These are phyloP conservation scores for Cyclargus thomasi DNA, from an alignment of 1,140 invertebrate species.

Conservation along the genomic window DNA sequence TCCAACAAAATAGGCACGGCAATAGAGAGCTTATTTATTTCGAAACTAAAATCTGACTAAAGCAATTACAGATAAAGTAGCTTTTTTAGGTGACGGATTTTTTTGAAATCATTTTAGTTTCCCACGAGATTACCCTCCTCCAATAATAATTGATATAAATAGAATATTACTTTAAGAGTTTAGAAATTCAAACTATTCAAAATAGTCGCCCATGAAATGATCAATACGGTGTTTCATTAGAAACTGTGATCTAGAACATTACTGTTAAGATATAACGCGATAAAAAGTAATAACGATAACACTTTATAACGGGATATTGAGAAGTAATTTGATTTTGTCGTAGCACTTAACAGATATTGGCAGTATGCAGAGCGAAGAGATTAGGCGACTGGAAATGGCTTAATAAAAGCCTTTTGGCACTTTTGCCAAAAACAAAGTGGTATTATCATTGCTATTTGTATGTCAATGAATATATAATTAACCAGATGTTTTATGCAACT, in stretches of 20 bases:
- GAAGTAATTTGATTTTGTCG: conserved; percentile 12
- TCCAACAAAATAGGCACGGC: too few species aligned
- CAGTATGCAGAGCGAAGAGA: conserved; percentile 6
- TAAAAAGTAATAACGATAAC: conserved; percentile 12
- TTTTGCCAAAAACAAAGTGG: not conserved
- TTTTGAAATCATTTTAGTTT: too few species aligned
- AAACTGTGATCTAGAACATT: not conserved
- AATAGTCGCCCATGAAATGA: too few species aligned
- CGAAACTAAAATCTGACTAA: too few species aligned
- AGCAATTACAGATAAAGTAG: too few species aligned
- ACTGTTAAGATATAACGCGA: conserved; percentile 8
- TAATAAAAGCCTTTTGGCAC: not conserved
- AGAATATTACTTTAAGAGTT: too few species aligned
- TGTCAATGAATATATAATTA: not conserved
- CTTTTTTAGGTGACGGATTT: too few species aligned
- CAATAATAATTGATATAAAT: too few species aligned
- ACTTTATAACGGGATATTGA: conserved; percentile 11
- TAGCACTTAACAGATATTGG: conserved; percentile 13
- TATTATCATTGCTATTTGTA: not conserved
- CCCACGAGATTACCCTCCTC: too few species aligned
- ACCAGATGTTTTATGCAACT: not conserved
- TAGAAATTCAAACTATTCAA: too few species aligned
- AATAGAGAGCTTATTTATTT: too few species aligned
- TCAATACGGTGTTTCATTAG: not conserved
- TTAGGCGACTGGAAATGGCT: not conserved